Percentiles rank a stretch among this genome's conserved stretches.
phyloP scores from a whole-genome alignment of 2,797 vertebrate genomes.

The Stomatorhinus walkeri region DNA sequence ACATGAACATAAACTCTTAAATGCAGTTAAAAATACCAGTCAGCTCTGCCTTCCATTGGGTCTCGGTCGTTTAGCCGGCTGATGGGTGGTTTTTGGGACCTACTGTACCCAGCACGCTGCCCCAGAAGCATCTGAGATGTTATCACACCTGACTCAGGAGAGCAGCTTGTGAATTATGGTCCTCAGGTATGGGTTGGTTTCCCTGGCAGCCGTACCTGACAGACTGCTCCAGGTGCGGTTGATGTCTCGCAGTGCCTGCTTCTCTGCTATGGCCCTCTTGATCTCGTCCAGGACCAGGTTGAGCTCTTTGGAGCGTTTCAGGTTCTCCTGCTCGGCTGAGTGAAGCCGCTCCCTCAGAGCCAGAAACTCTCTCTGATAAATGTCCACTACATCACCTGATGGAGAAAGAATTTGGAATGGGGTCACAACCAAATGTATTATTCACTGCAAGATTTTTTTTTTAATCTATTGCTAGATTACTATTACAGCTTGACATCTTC shows the following conservation, averaged over 20 bases:
- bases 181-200: background rate
- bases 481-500: background rate
- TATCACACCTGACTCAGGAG: background rate
- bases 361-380: constrained; percentile 92
- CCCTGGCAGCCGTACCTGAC: constrained; percentile 9
- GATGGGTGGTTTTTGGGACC: background rate
- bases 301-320: constrained; percentile 89
- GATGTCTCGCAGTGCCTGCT: constrained; percentile 81
- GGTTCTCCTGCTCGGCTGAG: constrained; percentile 86
- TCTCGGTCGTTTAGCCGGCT: background rate
- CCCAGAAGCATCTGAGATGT: background rate
- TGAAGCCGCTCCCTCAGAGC: constrained; percentile 85
- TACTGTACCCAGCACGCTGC: constrained; percentile 60
- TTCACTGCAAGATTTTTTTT: background rate
- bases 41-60: background rate
- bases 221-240: constrained; percentile 81
- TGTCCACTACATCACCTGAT: constrained; percentile 81
- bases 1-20: background rate
- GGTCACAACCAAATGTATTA: background rate
- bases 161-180: background rate
- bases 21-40: background rate
- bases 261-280: constrained; percentile 87
- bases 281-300: constrained; percentile 95
- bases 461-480: background rate
- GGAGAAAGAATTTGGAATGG: background rate